A percentile compares a stretch with the other conserved stretches of the same genome.
Conservation (phyloP, 2,888 invertebrate genomes). For the Folsomia candida region DNA sequence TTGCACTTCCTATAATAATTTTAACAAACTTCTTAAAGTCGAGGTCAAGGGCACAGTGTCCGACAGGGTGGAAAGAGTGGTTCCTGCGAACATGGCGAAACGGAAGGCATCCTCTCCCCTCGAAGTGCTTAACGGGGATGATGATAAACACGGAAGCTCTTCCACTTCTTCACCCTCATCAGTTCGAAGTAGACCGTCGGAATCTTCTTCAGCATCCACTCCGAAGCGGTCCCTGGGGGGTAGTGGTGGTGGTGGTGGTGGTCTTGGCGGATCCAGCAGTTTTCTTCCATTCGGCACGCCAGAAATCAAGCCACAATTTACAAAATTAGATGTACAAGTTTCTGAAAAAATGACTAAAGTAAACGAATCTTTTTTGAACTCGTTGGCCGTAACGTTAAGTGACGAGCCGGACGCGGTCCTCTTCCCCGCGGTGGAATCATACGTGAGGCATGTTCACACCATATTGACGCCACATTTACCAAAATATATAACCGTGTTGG, state of each 20-base stretch:
- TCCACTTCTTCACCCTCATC: conserved; percentile 4
- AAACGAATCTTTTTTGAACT: not conserved
- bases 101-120: conserved; percentile 23
- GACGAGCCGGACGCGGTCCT: not conserved
- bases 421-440: not conserved
- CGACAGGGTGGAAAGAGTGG: too few relatives aligned
- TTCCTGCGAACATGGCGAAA: conserved; percentile 27
- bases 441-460: not conserved
- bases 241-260: not conserved
- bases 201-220: not conserved
- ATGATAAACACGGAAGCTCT: conserved; percentile 8
- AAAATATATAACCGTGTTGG: not conserved
- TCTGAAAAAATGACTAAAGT: not conserved
- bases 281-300: not conserved
- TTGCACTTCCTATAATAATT: too few relatives aligned
- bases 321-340: not conserved
- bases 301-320: not conserved
- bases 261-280: not conserved
- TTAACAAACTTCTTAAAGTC: too few relatives aligned
- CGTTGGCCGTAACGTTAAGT: not conserved
- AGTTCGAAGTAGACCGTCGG: not conserved
- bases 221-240: conserved; percentile 7
- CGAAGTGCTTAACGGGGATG: conserved; percentile 18
- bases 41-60: too few relatives aligned
- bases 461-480: not conserved